Base-by-base conservation (phyloP, 1,140 invertebrate genomes). In the Sarcophaga peregrina region DNA sequence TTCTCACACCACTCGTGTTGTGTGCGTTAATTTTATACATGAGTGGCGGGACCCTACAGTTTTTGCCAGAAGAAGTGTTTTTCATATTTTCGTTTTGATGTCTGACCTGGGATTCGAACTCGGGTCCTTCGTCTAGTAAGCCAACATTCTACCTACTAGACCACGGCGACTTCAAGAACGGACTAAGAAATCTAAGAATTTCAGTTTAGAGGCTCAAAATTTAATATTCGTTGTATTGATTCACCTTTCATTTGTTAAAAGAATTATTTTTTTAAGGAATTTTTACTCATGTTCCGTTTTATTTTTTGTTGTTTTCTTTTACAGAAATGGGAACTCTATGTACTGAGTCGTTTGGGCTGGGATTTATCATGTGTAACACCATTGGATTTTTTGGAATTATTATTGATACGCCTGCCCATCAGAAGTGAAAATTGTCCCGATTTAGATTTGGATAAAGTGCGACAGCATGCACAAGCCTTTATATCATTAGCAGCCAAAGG, bases 351-450 rank as follows among this genome's bases (percentile, higher is more conserved):
- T 85, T 91, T 96, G 37, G 95, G 95, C 86, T 96, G 95, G 95
- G 95, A 96, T 90, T 90, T 96, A 78, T 94, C 93, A n/a, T 93
- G 94, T 5, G 93, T 96, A 13, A 96, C 95, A 47, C 93, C 95
- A 1, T 92, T 94, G 80, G 95, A 96, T 89, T 96, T 96, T 89
- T 88, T 96, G 68, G 92, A 94, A 85, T 94, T 89, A 58, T 81
- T 92, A 75, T 89, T 92, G 80, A 87, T 86, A 85, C 89, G 89
- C 73, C 83, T 90, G 81, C 88, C 89, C 8, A 85, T 87, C 0
- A 87, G 80, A 62, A 86, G 76, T 80, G 86, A 85, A 82, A 85
- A 86, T 73, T 86, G 85, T 50, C 86, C 84, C 13, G 87, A 87
- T 89, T 91, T 90, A 86, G 92, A 93, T 85, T 89, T 90, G 15